A percentile compares a stretch with the other conserved stretches of the same genome.
Evolutionary conservation across 2,888 invertebrate species (phyloP).

Genomic region (Harmothoe impar): DNA sequence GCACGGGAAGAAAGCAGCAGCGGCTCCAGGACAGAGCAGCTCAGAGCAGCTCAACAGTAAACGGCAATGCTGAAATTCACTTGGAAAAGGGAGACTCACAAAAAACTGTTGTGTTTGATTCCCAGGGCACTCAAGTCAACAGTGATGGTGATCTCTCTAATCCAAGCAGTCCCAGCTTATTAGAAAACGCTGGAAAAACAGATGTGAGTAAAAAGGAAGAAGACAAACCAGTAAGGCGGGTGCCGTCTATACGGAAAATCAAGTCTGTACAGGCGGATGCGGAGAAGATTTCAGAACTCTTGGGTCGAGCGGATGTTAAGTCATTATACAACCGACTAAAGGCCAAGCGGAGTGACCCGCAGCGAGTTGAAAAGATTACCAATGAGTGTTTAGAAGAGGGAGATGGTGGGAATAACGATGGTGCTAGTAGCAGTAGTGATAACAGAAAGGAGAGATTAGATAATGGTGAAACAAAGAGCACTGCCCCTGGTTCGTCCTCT

Average conservation of each 20-base stretch:
- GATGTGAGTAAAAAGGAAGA: not conserved
- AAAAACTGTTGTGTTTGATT: not conserved
- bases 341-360: not conserved
- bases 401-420: not conserved
- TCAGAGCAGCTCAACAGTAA: too few species aligned
- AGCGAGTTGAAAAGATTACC: constrained; percentile 39
- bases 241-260: not conserved
- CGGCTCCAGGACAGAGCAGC: too few species aligned
- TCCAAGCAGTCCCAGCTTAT: not conserved
- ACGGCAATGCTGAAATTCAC: too few species aligned
- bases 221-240: not conserved
- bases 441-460: not conserved
- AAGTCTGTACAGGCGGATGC: constrained; percentile 6
- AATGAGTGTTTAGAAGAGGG: constrained; percentile 46
- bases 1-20: too few species aligned
- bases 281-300: constrained; percentile 5
- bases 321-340: not conserved
- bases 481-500: not conserved
- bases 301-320: constrained; percentile 2
- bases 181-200: not conserved
- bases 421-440: not conserved
- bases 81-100: not conserved
- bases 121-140: not conserved
- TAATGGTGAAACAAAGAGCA: not conserved
- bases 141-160: not conserved